phyloP scores from a whole-genome alignment of 2,797 vertebrate genomes.

The Etheostoma perlongum region DNA sequence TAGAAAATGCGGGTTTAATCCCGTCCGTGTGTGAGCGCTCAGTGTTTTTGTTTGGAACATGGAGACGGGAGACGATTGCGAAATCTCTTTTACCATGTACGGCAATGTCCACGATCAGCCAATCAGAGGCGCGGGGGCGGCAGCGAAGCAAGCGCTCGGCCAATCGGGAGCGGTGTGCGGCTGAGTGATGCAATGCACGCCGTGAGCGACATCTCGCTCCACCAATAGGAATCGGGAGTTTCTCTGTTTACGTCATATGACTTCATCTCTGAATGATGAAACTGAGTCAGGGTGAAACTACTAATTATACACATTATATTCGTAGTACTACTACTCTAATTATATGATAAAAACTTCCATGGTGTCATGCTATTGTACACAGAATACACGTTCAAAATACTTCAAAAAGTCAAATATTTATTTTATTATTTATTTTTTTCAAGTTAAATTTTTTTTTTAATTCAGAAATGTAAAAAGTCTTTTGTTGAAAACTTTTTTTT shows the following conservation, averaged over 20 bases:
- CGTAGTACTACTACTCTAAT: neutral
- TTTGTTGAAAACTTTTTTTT: too few species aligned
- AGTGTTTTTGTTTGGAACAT: conserved; percentile 87
- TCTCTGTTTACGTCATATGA: conserved; percentile 74
- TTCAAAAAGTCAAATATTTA: too few species aligned
- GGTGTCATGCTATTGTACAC: neutral
- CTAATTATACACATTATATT: neutral
- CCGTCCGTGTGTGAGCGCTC: conserved; percentile 46
- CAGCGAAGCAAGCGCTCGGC: conserved; percentile 5
- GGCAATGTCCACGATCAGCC: conserved; percentile 76
- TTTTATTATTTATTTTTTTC: too few species aligned
- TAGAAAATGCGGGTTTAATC: conserved; percentile 50
- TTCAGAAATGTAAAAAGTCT: too few species aligned
- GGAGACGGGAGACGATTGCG: conserved; percentile 82
- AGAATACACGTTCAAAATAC: too few species aligned
- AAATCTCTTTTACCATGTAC: conserved; percentile 86
- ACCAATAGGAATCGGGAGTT: conserved; percentile 58
- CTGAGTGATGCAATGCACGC: conserved; percentile 73
- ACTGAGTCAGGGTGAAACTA: neutral
- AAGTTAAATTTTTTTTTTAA: too few species aligned
- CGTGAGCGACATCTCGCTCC: conserved; percentile 42
- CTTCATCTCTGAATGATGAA: conserved; percentile 47
- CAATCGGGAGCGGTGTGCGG: conserved; percentile 62
- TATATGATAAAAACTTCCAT: too few species aligned
- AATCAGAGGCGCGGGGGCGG: conserved; percentile 62